Evolutionary conservation across 2,113 vertebrate species (phyloP).

Genomic region (Pachypanchax playfairii): DNA sequence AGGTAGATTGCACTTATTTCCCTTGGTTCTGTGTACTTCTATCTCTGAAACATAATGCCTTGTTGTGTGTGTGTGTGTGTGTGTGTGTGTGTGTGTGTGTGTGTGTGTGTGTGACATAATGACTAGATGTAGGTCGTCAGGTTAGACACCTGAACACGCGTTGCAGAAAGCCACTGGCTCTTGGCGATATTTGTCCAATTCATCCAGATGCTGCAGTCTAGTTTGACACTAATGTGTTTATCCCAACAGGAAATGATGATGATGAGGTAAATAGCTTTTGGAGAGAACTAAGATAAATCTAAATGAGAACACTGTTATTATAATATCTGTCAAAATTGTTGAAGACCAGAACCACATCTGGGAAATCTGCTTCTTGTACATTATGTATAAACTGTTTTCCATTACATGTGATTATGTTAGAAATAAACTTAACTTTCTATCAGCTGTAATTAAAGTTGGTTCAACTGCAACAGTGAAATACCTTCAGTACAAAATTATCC

Average conservation of each 20-base stretch:
- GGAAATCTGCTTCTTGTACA: constrained; percentile 20
- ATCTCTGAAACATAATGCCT: constrained; percentile 64
- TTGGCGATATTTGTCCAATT: constrained; percentile 74
- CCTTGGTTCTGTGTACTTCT: constrained; percentile 68
- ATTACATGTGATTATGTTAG: constrained; percentile 18
- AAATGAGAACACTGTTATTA: constrained; percentile 63
- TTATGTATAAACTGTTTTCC: constrained; percentile 50
- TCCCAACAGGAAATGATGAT: constrained; percentile 59
- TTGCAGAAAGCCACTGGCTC: constrained; percentile 52
- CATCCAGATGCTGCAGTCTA: constrained; percentile 65
- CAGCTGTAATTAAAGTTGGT: constrained; percentile 29
- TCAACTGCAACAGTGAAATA: constrained; percentile 40
- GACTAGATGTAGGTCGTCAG: constrained; percentile 70
- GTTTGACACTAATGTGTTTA: constrained; percentile 77
- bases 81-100: constrained; percentile 31
- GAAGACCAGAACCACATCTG: constrained; percentile 46
- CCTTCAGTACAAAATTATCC: constrained; percentile 91
- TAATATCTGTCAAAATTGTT: constrained; percentile 64
- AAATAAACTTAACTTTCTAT: background rate
- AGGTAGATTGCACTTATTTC: constrained; percentile 83
- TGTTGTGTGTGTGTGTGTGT: constrained; percentile 30
- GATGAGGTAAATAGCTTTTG: constrained; percentile 67
- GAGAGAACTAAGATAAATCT: constrained; percentile 62
- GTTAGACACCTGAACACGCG: constrained; percentile 66
- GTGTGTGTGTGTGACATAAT: constrained; percentile 53